Evolutionary conservation across 2,888 invertebrate species (phyloP).

Genomic region (Dynastes maya): DNA sequence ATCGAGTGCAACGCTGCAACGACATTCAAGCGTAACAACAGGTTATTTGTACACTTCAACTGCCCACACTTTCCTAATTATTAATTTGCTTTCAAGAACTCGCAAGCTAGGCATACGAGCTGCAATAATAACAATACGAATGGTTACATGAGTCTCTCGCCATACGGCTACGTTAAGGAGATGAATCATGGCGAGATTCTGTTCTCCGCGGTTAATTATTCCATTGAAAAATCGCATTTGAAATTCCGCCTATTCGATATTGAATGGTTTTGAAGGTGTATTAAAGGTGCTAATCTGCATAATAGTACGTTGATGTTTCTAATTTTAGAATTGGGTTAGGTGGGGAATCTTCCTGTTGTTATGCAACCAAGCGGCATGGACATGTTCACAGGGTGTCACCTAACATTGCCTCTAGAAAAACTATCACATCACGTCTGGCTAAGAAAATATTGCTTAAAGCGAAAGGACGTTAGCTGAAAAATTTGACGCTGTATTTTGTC

Average conservation of each 20-base stretch:
- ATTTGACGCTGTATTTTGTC: too few relatives aligned
- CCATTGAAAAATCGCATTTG: neutral
- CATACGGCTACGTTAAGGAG: neutral
- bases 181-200: neutral
- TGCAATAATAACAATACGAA: conserved; percentile 2
- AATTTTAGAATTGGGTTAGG: neutral
- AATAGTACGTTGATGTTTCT: neutral
- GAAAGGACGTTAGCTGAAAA: too few relatives aligned
- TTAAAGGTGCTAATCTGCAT: neutral
- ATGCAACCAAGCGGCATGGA: too few relatives aligned
- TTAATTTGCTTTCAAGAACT: conserved; percentile 53
- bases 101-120: neutral
- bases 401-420: too few relatives aligned
- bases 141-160: neutral
- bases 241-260: conserved; percentile 4
- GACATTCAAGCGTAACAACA: conserved; percentile 49
- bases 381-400: too few relatives aligned
- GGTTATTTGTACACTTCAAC: conserved; percentile 57
- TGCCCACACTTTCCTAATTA: conserved; percentile 54
- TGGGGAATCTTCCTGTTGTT: conserved; percentile 9
- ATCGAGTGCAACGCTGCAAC: neutral
- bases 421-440: too few relatives aligned
- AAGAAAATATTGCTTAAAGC: too few relatives aligned
- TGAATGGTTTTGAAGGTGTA: neutral
- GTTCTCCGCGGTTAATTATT: neutral